Evolutionary conservation across 2,797 vertebrate genomes (phyloP), one percentile per base, ranked within the genome.

Genomic region (Myotis planiceps): DNA sequence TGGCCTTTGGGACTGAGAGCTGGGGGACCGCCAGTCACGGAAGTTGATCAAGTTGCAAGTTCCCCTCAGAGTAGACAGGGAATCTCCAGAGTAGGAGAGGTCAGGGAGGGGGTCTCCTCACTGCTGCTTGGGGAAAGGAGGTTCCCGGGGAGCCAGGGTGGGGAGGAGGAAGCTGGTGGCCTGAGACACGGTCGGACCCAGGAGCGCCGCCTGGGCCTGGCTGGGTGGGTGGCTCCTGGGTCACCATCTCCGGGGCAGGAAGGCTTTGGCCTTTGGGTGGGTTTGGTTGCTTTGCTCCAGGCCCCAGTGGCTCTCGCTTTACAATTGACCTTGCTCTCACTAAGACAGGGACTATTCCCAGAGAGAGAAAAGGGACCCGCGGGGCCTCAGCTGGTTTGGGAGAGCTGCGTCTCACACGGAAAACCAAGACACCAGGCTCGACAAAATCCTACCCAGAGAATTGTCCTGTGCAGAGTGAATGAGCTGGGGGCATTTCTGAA

Each of bases 221-320:
- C 39, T 29, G 42, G 32, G 32, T 58, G 80, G 88, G 53, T 27
- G 14, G n/a, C 80, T 76, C 55, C 27, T 32, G 81, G 78, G 39
- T 49, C 49, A 75, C 65, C 65, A 21, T 32, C 86, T 71, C 53
- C n/a, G 27, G 51, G 60, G 65, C 32, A 18, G 27, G 27, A 74
- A 81, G 88, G 27, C 90, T 96, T 97, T 96, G 96, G 93, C 90
- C 88, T 97, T 96, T 85, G 83, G 87, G 55, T 63, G 23, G 32
- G 71, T 94, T 97, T 42, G 10, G 63, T 60, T 10, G 32, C 78
- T 96, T 81, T 90, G 85, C 76, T 82, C 34, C 81, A 82, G 75
- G 74, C 58, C 66, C 72, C 42, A 25, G 63, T 1, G 51, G 83
- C 49, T 51, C 68, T 88, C 1, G 16, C 72, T 92, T 81, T 88